These are phyloP conservation scores for Lepidurus couesii DNA, from an alignment of 1,140 invertebrate species.

Conservation along the genomic window DNA sequence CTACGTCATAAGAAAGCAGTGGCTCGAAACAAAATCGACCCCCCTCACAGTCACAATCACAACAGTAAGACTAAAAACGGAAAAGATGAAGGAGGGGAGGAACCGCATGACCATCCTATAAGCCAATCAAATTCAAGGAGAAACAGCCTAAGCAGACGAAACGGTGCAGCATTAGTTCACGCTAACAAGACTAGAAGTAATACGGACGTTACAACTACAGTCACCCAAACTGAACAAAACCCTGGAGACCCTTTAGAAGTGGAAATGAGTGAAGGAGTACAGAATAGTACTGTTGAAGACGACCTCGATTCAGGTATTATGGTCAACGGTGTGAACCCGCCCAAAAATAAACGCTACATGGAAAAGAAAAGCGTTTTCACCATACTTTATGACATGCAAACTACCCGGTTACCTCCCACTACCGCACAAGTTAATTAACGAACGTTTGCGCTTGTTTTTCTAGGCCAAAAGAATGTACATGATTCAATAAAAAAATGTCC, in stretches of 20 bases:
- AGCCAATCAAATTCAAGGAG: conserved; percentile 10
- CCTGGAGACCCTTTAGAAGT: conserved; percentile 16
- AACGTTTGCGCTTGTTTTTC: not conserved
- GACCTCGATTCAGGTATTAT: conserved; percentile 67
- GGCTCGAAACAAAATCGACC: conserved; percentile 7
- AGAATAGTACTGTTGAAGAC: conserved; percentile 49
- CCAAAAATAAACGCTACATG: conserved; percentile 62
- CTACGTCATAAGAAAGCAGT: conserved; percentile 28
- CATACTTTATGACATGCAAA: conserved; percentile 79
- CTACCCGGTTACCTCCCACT: conserved; percentile 40
- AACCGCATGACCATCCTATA: conserved; percentile 35
- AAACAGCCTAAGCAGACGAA: conserved; percentile 19
- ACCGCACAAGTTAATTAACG: conserved; percentile 9
- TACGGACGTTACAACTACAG: conserved; percentile 17
- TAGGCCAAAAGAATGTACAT: not conserved
- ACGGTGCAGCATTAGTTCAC: not conserved
- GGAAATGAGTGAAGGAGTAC: conserved; percentile 30
- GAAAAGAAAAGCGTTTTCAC: conserved; percentile 91
- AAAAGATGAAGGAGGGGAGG: conserved; percentile 40
- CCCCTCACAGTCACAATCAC: conserved; percentile 13
- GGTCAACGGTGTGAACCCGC: conserved; percentile 48
- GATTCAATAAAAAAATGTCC: not conserved
- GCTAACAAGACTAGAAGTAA: conserved; percentile 4
- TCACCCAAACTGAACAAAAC: conserved; percentile 12
- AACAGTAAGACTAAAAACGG: not conserved